phyloP scores from a whole-genome alignment of 2,113 vertebrate genomes.

The Sinosuthora webbiana region DNA sequence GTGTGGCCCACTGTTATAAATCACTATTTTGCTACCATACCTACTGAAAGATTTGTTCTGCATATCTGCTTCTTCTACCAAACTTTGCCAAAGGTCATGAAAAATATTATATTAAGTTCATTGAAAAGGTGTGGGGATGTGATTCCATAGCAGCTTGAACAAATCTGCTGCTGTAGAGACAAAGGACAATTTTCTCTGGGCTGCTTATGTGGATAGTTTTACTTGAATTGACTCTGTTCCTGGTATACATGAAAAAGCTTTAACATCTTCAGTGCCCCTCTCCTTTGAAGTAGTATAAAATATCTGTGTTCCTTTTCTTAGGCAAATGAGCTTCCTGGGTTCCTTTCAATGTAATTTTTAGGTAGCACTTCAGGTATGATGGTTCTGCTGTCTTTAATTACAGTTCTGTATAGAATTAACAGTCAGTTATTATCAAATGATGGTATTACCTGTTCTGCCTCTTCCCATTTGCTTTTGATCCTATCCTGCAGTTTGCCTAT shows the following conservation, averaged over 20 bases:
- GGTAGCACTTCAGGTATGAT: background rate
- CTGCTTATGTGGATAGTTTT: background rate
- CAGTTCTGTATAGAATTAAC: background rate
- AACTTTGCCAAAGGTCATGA: background rate
- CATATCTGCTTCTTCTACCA: background rate
- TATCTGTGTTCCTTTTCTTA: background rate
- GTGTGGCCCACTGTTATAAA: background rate
- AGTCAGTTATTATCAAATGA: background rate
- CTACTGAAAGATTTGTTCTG: background rate
- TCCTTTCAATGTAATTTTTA: background rate
- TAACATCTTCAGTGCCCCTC: background rate
- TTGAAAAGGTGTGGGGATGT: background rate
- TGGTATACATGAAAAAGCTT: background rate
- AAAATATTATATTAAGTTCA: background rate
- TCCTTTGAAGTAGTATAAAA: constrained; percentile 1
- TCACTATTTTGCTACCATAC: background rate
- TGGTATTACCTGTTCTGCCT: background rate
- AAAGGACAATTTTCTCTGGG: background rate
- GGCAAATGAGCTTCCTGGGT: background rate
- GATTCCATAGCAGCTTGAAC: background rate
- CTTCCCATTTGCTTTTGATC: background rate
- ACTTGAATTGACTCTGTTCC: background rate
- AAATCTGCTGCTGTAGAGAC: background rate
- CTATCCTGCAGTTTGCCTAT: background rate
- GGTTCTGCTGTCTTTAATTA: background rate